phyloP scores from a whole-genome alignment of 1,140 invertebrate genomes.

The Drosophila suzukii region DNA sequence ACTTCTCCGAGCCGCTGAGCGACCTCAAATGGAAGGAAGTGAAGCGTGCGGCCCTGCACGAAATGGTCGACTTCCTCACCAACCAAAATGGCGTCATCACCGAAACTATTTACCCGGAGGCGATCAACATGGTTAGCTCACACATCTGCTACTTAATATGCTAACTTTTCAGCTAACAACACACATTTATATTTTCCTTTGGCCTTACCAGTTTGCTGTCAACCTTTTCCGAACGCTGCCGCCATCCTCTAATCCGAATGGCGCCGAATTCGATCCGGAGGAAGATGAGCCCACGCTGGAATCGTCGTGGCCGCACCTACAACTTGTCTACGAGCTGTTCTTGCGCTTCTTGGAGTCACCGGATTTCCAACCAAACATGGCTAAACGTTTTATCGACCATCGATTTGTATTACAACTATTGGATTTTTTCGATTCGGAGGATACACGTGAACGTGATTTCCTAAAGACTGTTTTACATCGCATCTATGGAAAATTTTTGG shows the following conservation, averaged over 20 bases:
- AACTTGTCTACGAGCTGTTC: slow-evolving; percentile 96
- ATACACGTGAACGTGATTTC: slow-evolving; percentile 98
- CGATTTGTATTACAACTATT: slow-evolving; percentile 98
- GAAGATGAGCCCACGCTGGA: slow-evolving; percentile 99
- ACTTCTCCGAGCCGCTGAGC: slow-evolving; percentile 97
- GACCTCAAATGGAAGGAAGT: slow-evolving; percentile 99
- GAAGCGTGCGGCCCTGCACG: slow-evolving; percentile 96
- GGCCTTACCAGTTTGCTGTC: slow-evolving; percentile 90
- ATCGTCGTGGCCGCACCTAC: slow-evolving; percentile 99
- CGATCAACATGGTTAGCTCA: slow-evolving; percentile 95
- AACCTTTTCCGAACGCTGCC: slow-evolving; percentile 98
- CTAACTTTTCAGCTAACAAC: not conserved
- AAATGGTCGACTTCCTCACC: slow-evolving; percentile 99
- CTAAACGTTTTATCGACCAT: slow-evolving; percentile 98
- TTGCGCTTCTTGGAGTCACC: slow-evolving; percentile 96
- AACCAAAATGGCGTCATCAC: slow-evolving; percentile 96
- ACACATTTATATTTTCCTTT: not conserved
- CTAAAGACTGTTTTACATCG: slow-evolving; percentile 98
- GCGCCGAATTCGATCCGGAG: slow-evolving; percentile 99
- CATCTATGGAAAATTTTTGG: slow-evolving; percentile 99
- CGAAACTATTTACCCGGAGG: slow-evolving; percentile 97
- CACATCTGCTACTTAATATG: too few relatives aligned
- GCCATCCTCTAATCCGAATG: slow-evolving; percentile 97
- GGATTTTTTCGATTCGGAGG: slow-evolving; percentile 98
- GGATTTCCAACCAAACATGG: slow-evolving; percentile 96